A percentile compares a stretch with the other conserved stretches of the same genome.
These are phyloP conservation scores for Apeira syringaria DNA, from an alignment of 2,888 invertebrate species.

Conservation along the genomic window DNA sequence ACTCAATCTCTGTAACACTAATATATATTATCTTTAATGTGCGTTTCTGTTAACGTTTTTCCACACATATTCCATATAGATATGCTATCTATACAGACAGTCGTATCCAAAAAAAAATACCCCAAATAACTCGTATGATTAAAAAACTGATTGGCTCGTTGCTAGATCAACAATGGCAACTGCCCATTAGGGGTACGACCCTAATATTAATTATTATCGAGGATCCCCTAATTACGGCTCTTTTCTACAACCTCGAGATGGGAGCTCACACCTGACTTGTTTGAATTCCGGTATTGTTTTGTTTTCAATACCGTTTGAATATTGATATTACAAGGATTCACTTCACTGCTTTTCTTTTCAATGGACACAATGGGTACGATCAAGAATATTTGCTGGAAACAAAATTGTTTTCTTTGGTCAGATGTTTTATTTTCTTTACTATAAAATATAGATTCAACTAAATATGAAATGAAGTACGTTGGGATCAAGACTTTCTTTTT, in stretches of 20 bases:
- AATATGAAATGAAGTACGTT: no score
- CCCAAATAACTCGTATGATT: conserved; percentile 36
- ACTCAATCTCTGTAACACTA: no score
- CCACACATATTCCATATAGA: no score
- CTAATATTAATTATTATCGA: conserved; percentile 78
- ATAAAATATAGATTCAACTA: no score
- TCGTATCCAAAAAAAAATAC: background rate
- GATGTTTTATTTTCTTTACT: no score
- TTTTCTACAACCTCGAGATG: conserved; percentile 56
- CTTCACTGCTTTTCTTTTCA: conserved; percentile 56
- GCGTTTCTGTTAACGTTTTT: no score
- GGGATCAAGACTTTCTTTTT: no score
- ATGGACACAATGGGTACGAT: conserved; percentile 49
- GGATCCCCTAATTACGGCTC: conserved; percentile 72
- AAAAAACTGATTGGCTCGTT: conserved; percentile 65
- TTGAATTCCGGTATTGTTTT: conserved; percentile 60
- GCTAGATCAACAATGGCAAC: conserved; percentile 56
- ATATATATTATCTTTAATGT: no score
- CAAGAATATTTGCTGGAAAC: conserved; percentile 41
- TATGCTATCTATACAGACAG: no score
- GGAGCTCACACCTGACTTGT: conserved; percentile 72
- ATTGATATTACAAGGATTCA: conserved; percentile 68
- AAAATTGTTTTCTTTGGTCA: no score
- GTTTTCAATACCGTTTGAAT: conserved; percentile 58
- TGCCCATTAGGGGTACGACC: conserved; percentile 61